Percentiles rank a stretch among this genome's conserved stretches.
Conservation (phyloP, 2,888 invertebrate species). For the Noctua fimbriata region DNA sequence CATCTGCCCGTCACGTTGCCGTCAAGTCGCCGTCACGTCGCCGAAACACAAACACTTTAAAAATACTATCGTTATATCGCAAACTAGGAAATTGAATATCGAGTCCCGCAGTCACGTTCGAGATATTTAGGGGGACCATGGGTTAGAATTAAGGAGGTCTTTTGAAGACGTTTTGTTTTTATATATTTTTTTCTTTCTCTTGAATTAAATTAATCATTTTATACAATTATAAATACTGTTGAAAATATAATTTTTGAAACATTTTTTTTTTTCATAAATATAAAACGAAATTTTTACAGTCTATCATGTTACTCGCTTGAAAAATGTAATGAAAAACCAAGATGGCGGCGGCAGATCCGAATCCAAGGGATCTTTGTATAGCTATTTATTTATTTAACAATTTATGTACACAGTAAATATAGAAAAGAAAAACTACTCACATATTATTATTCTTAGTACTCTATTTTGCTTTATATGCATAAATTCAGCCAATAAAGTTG, state of each 20-base stretch:
- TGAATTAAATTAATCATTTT: too few species aligned
- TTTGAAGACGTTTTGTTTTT: neutral
- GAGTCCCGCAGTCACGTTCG: conserved; percentile 64
- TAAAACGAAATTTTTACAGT: too few species aligned
- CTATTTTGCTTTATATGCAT: neutral
- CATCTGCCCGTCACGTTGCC: conserved; percentile 39
- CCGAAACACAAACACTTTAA: conserved; percentile 68
- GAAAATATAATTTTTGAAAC: too few species aligned
- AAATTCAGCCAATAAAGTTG: neutral
- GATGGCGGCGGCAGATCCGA: too few species aligned
- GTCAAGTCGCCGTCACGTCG: conserved; percentile 41
- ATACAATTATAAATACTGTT: too few species aligned
- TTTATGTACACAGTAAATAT: too few species aligned
- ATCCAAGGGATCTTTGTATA: too few species aligned
- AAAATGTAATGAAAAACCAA: too few species aligned
- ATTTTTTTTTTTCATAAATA: too few species aligned
- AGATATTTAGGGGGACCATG: conserved; percentile 42
- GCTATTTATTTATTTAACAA: too few species aligned
- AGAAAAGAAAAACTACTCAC: too few species aligned
- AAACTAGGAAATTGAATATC: conserved; percentile 73
- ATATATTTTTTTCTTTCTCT: neutral
- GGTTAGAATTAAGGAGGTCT: neutral
- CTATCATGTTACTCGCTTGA: too few species aligned
- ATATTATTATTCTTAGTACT: neutral
- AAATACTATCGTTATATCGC: conserved; percentile 68